Percentiles rank a stretch among this genome's conserved stretches.
Conservation (phyloP, 2,888 invertebrate genomes). For the Diabrotica balteata region DNA sequence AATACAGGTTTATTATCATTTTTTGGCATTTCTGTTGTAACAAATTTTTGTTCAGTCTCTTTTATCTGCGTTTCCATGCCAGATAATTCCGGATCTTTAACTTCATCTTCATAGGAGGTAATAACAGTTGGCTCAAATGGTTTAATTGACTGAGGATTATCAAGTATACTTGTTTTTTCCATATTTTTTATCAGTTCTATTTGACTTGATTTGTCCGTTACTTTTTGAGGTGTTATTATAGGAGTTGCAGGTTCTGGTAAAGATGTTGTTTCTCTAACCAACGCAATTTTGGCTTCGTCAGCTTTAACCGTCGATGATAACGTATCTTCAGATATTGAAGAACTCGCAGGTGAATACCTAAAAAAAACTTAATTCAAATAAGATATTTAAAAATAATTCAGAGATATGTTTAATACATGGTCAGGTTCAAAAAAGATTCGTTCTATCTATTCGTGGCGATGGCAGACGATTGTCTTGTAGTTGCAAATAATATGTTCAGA, state of each 20-base stretch:
- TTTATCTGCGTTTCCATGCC: constrained; percentile 21
- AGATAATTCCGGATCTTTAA: constrained; percentile 7
- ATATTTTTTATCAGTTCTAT: not conserved
- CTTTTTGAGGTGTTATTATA: constrained; percentile 10
- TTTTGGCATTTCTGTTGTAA: constrained; percentile 8
- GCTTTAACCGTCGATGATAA: not conserved
- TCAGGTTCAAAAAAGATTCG: no score
- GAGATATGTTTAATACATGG: no score
- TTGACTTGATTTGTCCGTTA: not conserved
- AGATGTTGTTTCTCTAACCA: constrained; percentile 12
- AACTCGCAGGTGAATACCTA: not conserved
- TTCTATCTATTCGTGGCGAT: no score
- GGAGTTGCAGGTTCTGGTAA: constrained; percentile 15
- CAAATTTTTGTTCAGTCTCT: constrained; percentile 8
- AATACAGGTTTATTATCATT: not conserved
- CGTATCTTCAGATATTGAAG: not conserved
- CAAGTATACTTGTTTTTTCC: no score
- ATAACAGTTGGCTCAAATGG: no score
- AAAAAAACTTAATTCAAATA: not conserved
- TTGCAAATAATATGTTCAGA: no score
- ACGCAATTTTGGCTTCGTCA: not conserved
- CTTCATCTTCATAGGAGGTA: not conserved
- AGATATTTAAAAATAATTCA: not conserved
- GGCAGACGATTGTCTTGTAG: no score
- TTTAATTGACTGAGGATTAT: not conserved